Conservation (phyloP, 2,888 invertebrate species). For the Pomacea canaliculata region DNA sequence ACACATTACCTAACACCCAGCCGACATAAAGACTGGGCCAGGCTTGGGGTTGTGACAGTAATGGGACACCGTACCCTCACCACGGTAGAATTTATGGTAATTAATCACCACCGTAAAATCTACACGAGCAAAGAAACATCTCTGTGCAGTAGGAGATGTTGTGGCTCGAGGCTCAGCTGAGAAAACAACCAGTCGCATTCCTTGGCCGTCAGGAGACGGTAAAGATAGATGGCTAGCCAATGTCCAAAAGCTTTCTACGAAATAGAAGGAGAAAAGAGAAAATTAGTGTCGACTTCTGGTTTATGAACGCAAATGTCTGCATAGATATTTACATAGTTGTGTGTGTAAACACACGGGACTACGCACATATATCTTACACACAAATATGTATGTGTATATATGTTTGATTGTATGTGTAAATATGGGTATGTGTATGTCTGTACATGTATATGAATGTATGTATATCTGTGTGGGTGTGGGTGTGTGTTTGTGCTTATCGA, state of each 20-base stretch:
- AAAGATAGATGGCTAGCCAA: too few species aligned
- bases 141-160: too few species aligned
- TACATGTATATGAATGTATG: not conserved
- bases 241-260: too few species aligned
- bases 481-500: not conserved
- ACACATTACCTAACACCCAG: not conserved
- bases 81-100: not conserved
- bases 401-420: too few species aligned
- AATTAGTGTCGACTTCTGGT: too few species aligned
- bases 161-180: too few species aligned
- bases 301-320: too few species aligned
- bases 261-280: too few species aligned
- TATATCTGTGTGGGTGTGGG: not conserved
- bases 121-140: not conserved
- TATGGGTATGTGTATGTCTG: not conserved
- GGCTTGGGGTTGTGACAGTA: not conserved
- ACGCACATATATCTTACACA: not conserved
- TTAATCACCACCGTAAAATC: not conserved
- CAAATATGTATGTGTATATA: not conserved
- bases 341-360: not conserved
- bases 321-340: not conserved
- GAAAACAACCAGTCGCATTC: too few species aligned
- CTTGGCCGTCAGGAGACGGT: too few species aligned
- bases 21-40: not conserved
- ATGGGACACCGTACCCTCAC: conserved; percentile 1